Conservation (phyloP, 2,113 vertebrate genomes). For the Dryoscopus gambensis region DNA sequence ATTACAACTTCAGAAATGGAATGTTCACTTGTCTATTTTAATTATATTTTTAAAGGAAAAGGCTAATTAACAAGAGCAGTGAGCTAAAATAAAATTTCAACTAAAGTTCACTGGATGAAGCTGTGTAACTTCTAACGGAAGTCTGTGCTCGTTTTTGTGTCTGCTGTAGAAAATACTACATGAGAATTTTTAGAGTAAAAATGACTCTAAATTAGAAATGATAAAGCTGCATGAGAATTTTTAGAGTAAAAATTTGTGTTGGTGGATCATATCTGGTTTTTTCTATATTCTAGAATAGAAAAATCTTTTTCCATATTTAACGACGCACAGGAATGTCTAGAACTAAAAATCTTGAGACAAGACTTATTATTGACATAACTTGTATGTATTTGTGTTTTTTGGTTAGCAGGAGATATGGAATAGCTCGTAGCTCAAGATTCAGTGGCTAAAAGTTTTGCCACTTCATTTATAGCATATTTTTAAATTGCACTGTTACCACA, state of each 20-base stretch:
- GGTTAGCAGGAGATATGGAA: not conserved
- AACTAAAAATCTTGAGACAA: not conserved
- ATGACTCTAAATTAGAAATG: not conserved
- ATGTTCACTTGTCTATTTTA: not conserved
- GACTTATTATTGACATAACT: not conserved
- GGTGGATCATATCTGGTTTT: not conserved
- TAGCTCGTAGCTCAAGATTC: not conserved
- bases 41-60: not conserved
- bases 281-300: not conserved
- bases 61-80: not conserved
- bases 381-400: not conserved
- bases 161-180: not conserved
- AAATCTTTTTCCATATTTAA: not conserved
- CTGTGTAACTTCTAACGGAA: not conserved
- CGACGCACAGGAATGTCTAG: not conserved
- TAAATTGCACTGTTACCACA: not conserved
- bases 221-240: not conserved
- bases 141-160: not conserved
- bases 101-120: not conserved
- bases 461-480: not conserved
- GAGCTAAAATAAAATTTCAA: not conserved
- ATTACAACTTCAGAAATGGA: not conserved
- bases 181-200: not conserved
- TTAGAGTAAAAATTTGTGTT: not conserved
- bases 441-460: not conserved